These are phyloP conservation scores for Chymomyza amoena DNA, from an alignment of 2,888 invertebrate genomes.

Conservation along the genomic window DNA sequence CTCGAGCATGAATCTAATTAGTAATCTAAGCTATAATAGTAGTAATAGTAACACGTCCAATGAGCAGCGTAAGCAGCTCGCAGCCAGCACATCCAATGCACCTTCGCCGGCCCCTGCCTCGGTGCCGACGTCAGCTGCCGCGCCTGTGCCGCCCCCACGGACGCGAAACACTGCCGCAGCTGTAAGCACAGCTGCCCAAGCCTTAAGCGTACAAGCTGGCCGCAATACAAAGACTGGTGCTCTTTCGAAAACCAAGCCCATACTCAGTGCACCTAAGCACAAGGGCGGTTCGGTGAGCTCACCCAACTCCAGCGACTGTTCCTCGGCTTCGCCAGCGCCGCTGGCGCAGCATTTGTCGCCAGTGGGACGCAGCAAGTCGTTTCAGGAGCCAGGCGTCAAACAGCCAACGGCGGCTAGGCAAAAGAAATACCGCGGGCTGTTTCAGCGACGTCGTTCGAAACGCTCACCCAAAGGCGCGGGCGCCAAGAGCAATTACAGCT, in stretches of 20 bases:
- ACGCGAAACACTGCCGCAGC: slow-evolving; percentile 10
- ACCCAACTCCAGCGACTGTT: slow-evolving; percentile 75
- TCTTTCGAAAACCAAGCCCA: slow-evolving; percentile 62
- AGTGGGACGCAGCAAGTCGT: slow-evolving; percentile 78
- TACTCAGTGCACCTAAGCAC: slow-evolving; percentile 62
- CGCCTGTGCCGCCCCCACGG: slow-evolving; percentile 14
- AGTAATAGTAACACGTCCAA: slow-evolving; percentile 78
- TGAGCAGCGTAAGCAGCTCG: slow-evolving; percentile 54
- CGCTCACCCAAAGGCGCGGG: slow-evolving; percentile 56
- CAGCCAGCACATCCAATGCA: neutral
- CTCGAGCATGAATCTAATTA: slow-evolving; percentile 76
- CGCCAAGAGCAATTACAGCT: slow-evolving; percentile 73
- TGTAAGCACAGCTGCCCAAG: slow-evolving; percentile 28
- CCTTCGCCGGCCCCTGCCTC: neutral
- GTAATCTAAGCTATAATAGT: slow-evolving; percentile 78
- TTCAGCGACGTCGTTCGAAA: slow-evolving; percentile 76
- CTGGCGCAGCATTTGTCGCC: slow-evolving; percentile 53
- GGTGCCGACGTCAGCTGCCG: neutral
- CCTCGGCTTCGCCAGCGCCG: slow-evolving; percentile 68
- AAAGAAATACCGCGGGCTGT: slow-evolving; percentile 75
- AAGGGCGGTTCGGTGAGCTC: slow-evolving; percentile 69
- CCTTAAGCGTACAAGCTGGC: slow-evolving; percentile 48
- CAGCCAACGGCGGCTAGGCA: slow-evolving; percentile 41
- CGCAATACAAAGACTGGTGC: slow-evolving; percentile 72
- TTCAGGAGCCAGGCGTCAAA: slow-evolving; percentile 77